Conservation (phyloP, 2,113 vertebrate species). For the Zosterops lateralis region DNA sequence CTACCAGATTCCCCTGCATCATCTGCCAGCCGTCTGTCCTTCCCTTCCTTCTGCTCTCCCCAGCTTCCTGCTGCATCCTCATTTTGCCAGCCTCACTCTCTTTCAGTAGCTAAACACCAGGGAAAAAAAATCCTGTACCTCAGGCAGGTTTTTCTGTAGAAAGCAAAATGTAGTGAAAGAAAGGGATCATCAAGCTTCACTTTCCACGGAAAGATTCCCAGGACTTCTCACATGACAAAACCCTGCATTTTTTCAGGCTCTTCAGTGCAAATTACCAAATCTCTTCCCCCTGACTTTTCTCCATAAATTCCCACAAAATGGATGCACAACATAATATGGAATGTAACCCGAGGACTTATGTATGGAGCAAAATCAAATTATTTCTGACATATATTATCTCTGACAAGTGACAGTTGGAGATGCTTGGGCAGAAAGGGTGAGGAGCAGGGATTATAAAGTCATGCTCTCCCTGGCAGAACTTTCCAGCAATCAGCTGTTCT, state of each 20-base stretch:
- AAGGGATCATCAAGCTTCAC: background rate
- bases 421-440: constrained; percentile 6
- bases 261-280: background rate
- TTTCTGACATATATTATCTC: constrained; percentile 29
- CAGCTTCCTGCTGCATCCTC: background rate
- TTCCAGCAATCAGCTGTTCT: constrained; percentile 37
- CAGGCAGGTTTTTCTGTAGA: background rate
- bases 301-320: background rate
- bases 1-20: background rate
- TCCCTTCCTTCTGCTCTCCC: constrained; percentile 11
- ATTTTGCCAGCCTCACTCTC: background rate
- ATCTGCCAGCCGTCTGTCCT: constrained; percentile 5
- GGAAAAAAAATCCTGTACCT: background rate
- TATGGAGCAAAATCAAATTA: constrained; percentile 3
- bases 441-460: constrained; percentile 29
- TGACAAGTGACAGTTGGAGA: constrained; percentile 21
- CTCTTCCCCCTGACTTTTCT: background rate
- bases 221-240: background rate
- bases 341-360: background rate
- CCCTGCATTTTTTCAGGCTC: background rate
- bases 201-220: background rate
- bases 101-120: background rate
- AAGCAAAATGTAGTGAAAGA: background rate
- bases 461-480: background rate
- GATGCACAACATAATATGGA: background rate